A percentile compares a stretch with the other conserved stretches of the same genome.
These are phyloP conservation scores for Pomacea canaliculata DNA, from an alignment of 2,888 invertebrate species.

Conservation along the genomic window DNA sequence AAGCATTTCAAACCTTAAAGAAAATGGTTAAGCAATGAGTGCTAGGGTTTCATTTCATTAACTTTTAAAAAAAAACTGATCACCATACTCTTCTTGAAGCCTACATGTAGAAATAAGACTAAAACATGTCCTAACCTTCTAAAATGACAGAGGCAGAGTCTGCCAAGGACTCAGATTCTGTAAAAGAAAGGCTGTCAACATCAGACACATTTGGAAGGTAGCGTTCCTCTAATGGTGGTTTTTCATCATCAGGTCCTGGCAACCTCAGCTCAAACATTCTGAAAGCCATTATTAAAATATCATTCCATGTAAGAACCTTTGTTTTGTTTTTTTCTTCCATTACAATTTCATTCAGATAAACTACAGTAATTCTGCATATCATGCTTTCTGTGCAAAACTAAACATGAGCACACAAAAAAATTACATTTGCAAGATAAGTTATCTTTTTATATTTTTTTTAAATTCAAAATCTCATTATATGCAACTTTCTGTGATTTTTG, in stretches of 20 bases:
- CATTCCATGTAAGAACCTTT: no score
- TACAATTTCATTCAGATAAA: no score
- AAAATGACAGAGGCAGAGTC: constrained; percentile 16
- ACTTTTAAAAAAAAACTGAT: no score
- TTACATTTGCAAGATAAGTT: background rate
- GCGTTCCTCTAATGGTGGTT: constrained; percentile 3
- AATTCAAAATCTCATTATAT: no score
- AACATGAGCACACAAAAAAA: background rate
- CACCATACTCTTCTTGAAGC: no score
- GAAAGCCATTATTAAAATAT: background rate
- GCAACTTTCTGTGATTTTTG: no score
- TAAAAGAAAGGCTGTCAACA: constrained; percentile 2
- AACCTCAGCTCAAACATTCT: constrained; percentile 12
- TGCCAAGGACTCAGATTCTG: constrained; percentile 10
- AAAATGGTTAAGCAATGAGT: no score
- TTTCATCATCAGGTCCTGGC: constrained; percentile 17
- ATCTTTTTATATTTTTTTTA: no score
- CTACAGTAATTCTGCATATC: background rate
- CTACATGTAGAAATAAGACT: no score
- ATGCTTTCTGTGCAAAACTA: background rate
- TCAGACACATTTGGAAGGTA: background rate
- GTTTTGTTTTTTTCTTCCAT: no score
- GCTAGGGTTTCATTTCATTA: no score
- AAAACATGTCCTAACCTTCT: constrained; percentile 1
- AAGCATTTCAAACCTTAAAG: no score